Percentiles rank a stretch among this genome's conserved stretches.
Evolutionary conservation across 2,888 invertebrate species (phyloP).

Genomic region (Dendrolimus pini): DNA sequence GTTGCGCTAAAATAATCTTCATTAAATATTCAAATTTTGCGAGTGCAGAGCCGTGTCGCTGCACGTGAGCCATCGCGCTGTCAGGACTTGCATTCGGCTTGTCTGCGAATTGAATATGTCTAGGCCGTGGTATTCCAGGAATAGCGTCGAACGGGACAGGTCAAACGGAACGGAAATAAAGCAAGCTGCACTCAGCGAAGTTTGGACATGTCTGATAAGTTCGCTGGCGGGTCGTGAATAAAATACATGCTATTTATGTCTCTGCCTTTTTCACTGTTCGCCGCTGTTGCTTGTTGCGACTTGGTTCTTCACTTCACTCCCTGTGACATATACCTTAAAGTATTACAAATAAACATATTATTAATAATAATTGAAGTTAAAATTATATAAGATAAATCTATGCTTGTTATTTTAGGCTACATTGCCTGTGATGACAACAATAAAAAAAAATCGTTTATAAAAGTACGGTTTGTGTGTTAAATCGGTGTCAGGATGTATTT

Average conservation of each 20-base stretch:
- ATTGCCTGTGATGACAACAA: too few species aligned
- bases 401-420: too few species aligned
- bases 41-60: constrained; percentile 67
- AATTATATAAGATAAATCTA: too few species aligned
- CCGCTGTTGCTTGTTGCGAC: constrained; percentile 8
- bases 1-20: constrained; percentile 49
- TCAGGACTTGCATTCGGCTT: constrained; percentile 63
- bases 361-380: too few species aligned
- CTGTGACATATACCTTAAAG: too few species aligned
- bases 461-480: not conserved
- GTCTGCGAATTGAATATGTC: constrained; percentile 66
- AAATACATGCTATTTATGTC: constrained; percentile 53
- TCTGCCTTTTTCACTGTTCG: constrained; percentile 31
- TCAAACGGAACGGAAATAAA: constrained; percentile 66
- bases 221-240: constrained; percentile 60
- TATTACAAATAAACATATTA: too few species aligned
- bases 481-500: not conserved
- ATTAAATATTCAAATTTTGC: constrained; percentile 61
- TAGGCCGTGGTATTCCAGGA: constrained; percentile 56
- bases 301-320: not conserved
- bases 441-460: too few species aligned
- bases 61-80: constrained; percentile 43
- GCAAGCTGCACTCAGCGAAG: constrained; percentile 64
- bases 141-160: constrained; percentile 65
- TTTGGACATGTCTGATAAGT: constrained; percentile 70